Evolutionary conservation across 2,797 vertebrate species (phyloP).

Genomic region (Peromyscus eremicus): DNA sequence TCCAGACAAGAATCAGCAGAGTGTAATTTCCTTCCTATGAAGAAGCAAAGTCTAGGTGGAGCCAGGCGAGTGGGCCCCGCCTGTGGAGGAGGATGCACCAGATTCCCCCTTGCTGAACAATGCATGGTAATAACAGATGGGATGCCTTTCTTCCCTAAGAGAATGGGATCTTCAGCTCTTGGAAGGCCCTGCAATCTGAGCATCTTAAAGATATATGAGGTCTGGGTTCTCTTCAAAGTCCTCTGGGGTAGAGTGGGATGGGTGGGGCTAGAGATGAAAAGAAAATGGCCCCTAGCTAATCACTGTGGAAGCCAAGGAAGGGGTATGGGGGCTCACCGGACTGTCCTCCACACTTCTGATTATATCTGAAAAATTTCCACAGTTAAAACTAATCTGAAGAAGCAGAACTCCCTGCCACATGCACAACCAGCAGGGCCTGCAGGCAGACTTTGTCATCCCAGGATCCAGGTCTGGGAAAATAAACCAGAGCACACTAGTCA

Average conservation of each 20-base stretch:
- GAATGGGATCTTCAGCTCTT: constrained; percentile 63
- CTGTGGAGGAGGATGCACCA: constrained; percentile 41
- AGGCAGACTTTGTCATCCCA: neutral
- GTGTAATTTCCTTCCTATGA: neutral
- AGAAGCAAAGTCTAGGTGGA: neutral
- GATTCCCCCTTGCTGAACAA: neutral
- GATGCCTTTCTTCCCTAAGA: constrained; percentile 68
- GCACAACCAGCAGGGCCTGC: neutral
- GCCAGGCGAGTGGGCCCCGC: neutral
- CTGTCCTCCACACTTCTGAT: constrained; percentile 66
- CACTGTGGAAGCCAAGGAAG: neutral
- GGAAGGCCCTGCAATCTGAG: constrained; percentile 60
- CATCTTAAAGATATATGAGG: constrained; percentile 80
- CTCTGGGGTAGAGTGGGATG: neutral
- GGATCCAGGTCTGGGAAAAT: neutral
- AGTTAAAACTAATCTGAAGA: constrained; percentile 63
- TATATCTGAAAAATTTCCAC: constrained; percentile 66
- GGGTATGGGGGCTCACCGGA: neutral
- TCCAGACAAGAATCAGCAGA: neutral
- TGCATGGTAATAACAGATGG: constrained; percentile 1
- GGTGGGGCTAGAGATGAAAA: constrained; percentile 72
- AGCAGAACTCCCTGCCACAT: constrained; percentile 9
- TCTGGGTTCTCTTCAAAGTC: constrained; percentile 83
- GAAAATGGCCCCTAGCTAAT: constrained; percentile 44
- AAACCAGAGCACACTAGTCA: neutral